Base-by-base conservation (phyloP, 2,888 invertebrate species). In the Argyresthia goedartella region DNA sequence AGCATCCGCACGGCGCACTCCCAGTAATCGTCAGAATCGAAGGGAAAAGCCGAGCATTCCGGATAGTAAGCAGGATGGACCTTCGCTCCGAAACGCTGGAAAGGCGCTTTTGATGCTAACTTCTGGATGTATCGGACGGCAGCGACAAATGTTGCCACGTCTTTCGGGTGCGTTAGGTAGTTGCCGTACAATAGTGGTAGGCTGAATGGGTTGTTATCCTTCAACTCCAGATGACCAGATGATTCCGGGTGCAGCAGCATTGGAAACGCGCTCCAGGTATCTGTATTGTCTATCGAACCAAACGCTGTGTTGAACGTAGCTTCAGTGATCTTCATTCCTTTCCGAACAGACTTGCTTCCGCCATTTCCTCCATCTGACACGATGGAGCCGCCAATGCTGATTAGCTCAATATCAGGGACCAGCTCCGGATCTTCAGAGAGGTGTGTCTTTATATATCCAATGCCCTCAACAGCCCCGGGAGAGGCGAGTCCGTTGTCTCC, bases 131-230 rank as follows among this genome's bases (percentile, higher is more conserved):
- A 88, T 58, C 92, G 91, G 44, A 92, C 89, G 0, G 90, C 87
- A 13, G 88, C 87, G 6, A 92, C 69, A 49, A 91, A 73, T 1
- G 89, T 89, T n/a, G 86, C 84, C 0, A 90, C 72, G 61, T 95
- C 88, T 25, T 81, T 73, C 3, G 87, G 87, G 64, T 93, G 89
- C 0, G 89, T 87, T 55, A 95, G 88, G 69, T 96, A 96, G 63
- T 96, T 94, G 0, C 95, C 92, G 61, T 93, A 90, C 60, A 97
- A 90, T n/a, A 90, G 76, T 0, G 96, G 95, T 60, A 91, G 89
- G 39, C 91, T 90, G 46, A 91, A 88, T 0, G 95, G 94, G 77
- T 96, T 90, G 25, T 81, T 90, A 43, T 92, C 90, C 61, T 88
- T 90, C 11, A 97, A 81, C 67, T 88, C 89, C 0, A 95, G 61